Evolutionary conservation across 2,888 invertebrate species (phyloP).

Genomic region (Rotaria sp.): DNA sequence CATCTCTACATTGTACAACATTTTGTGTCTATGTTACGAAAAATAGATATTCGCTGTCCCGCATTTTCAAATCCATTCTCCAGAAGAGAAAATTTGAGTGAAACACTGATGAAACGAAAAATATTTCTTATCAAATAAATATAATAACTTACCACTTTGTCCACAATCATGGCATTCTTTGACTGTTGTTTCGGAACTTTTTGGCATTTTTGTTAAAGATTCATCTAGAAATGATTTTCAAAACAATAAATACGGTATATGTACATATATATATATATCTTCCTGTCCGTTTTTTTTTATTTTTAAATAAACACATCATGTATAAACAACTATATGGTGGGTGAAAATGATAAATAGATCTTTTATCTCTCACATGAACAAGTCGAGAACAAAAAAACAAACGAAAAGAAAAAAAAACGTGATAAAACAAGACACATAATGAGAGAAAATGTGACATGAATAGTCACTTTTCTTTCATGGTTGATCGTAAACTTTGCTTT

Average conservation of each 20-base stretch:
- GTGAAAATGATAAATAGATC: constrained; percentile 24
- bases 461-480: neutral
- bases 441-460: neutral
- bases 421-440: neutral
- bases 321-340: constrained; percentile 3
- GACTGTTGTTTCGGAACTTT: neutral
- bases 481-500: neutral
- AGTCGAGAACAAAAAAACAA: neutral
- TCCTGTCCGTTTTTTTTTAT: neutral
- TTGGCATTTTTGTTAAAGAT: neutral
- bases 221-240: neutral
- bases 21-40: too few species aligned
- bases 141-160: neutral
- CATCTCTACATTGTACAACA: too few species aligned
- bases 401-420: neutral
- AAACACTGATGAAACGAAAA: too few species aligned
- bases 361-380: constrained; percentile 18
- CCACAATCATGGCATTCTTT: constrained; percentile 31
- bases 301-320: constrained; percentile 24
- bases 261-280: too few species aligned
- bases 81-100: too few species aligned
- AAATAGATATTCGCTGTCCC: too few species aligned
- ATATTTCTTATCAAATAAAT: neutral
- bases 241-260: neutral
- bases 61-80: too few species aligned